Conservation (phyloP, 2,113 vertebrate species). For the Gulo gulo region DNA sequence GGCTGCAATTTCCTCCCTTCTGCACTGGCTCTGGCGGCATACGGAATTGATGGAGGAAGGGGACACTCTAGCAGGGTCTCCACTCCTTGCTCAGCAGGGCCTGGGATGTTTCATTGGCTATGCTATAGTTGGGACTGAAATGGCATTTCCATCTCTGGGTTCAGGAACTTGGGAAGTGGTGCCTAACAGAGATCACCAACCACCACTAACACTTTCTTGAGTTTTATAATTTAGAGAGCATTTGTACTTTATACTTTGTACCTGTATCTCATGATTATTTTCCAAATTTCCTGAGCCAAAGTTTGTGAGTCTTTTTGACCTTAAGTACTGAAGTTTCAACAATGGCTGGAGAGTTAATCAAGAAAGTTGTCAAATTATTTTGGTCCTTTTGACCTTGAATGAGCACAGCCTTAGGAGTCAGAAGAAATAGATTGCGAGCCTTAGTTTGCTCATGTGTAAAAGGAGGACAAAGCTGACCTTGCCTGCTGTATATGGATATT, state of each 20-base stretch:
- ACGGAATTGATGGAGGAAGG: slow-evolving; percentile 49
- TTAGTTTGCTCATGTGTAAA: background rate
- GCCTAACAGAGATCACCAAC: background rate
- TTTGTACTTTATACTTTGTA: background rate
- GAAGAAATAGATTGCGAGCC: background rate
- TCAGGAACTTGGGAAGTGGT: background rate
- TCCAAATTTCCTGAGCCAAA: background rate
- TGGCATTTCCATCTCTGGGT: slow-evolving; percentile 17
- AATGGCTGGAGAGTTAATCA: slow-evolving; percentile 8
- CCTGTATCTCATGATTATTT: background rate
- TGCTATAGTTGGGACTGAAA: slow-evolving; percentile 13
- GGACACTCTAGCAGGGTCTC: background rate
- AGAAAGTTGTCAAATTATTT: slow-evolving; percentile 35
- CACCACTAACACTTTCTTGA: background rate
- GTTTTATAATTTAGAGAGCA: background rate
- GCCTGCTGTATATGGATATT: background rate
- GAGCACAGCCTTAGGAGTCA: background rate
- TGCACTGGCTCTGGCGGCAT: background rate
- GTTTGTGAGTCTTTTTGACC: background rate
- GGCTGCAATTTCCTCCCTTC: slow-evolving; percentile 59
- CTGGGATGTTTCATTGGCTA: slow-evolving; percentile 42
- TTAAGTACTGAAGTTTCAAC: background rate
- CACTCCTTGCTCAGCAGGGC: background rate
- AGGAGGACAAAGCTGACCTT: background rate
- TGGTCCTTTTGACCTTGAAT: background rate